Evolutionary conservation across 2,888 invertebrate species (phyloP).

Genomic region (Orthosia gracilis): DNA sequence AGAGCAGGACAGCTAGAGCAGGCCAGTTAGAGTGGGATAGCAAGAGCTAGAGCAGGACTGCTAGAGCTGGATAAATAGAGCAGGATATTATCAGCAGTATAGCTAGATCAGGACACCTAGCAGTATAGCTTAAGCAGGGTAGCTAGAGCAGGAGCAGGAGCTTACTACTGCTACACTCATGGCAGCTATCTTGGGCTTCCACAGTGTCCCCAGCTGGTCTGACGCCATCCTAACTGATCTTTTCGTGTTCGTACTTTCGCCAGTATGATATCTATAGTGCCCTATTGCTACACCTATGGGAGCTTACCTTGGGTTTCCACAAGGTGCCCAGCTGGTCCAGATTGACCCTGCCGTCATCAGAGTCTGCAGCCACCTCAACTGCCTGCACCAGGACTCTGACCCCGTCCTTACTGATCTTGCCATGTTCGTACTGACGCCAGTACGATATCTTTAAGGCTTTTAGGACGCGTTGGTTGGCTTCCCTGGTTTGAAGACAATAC

Average conservation of each 20-base stretch:
- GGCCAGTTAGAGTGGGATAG: too few relatives aligned
- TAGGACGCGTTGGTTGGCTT: slow-evolving; percentile 91
- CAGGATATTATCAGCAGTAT: too few relatives aligned
- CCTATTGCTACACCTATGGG: background rate
- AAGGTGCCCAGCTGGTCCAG: slow-evolving; percentile 84
- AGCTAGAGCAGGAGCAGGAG: too few relatives aligned
- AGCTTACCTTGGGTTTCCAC: slow-evolving; percentile 86
- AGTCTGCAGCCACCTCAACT: slow-evolving; percentile 89
- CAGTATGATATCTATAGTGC: too few relatives aligned
- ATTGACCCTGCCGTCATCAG: slow-evolving; percentile 84
- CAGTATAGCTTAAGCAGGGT: too few relatives aligned
- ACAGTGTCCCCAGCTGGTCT: background rate
- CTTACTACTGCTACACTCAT: too few relatives aligned
- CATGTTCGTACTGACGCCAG: slow-evolving; percentile 92
- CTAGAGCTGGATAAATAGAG: too few relatives aligned
- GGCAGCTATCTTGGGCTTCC: slow-evolving; percentile 74
- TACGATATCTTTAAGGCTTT: slow-evolving; percentile 92
- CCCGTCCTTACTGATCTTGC: slow-evolving; percentile 91
- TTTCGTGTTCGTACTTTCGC: too few relatives aligned
- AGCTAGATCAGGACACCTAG: too few relatives aligned
- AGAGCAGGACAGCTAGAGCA: too few relatives aligned
- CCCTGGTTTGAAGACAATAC: slow-evolving; percentile 73
- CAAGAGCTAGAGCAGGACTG: too few relatives aligned
- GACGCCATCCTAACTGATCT: too few relatives aligned
- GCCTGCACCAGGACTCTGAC: slow-evolving; percentile 90